Conservation (phyloP, 2,113 vertebrate species). For the Epinephelus fuscoguttatus region DNA sequence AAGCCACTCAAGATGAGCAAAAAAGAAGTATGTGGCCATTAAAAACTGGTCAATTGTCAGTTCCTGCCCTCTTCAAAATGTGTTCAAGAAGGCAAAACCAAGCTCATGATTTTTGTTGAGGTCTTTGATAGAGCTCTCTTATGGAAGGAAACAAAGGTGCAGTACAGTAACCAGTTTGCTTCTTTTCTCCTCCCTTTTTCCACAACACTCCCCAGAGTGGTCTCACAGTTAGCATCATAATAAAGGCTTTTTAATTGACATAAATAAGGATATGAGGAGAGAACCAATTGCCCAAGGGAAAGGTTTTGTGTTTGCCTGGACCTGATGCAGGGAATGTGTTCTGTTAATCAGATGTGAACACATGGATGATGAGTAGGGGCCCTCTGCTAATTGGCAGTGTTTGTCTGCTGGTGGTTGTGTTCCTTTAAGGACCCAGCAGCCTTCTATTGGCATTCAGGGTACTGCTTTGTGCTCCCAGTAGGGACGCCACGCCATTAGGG, state of each 20-base stretch:
- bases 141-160: constrained; percentile 72
- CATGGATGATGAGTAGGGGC: constrained; percentile 71
- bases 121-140: constrained; percentile 61
- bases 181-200: constrained; percentile 31
- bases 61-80: constrained; percentile 71
- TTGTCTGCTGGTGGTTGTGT: constrained; percentile 76
- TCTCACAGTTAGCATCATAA: constrained; percentile 82
- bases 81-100: constrained; percentile 67
- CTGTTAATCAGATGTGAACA: constrained; percentile 80
- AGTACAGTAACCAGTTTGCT: constrained; percentile 69
- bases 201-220: constrained; percentile 59
- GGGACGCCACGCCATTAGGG: constrained; percentile 73
- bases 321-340: constrained; percentile 72
- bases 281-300: constrained; percentile 67
- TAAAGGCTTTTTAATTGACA: constrained; percentile 77
- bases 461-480: constrained; percentile 70
- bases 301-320: constrained; percentile 76
- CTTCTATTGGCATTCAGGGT: constrained; percentile 78
- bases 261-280: constrained; percentile 75
- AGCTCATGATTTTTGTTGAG: constrained; percentile 70
- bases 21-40: constrained; percentile 69
- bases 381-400: constrained; percentile 82
- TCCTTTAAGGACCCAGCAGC: constrained; percentile 74
- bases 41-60: constrained; percentile 69
- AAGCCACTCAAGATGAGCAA: constrained; percentile 71